Evolutionary conservation across 2,113 vertebrate species (phyloP), one percentile per base, ranked within the genome.

Genomic region (rat (Rattus norvegicus)): DNA sequence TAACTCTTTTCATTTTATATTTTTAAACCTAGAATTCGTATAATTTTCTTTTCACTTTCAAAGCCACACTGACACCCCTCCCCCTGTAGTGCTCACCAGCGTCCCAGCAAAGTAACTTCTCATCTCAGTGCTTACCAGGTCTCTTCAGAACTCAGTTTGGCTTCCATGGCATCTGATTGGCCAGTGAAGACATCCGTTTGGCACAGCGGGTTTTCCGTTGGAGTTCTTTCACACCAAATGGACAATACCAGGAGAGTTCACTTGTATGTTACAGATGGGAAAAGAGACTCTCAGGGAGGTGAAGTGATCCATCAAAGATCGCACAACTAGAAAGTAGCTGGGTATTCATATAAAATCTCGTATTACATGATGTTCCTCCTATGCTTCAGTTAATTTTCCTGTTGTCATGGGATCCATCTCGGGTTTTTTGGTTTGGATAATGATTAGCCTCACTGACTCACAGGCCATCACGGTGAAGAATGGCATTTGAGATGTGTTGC

Each of bases 371-470:
- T 52, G 49, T 36, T 88, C 63, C 13, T 28, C 14, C 7, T 75
- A 13, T 65, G 56, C 43, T 56, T 97, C 20, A 2, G 24, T 49
- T 73, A 30, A 81, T 86, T 49, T 90, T 80, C 28, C 33, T 92
- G 70, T 91, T 47, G 56, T 86, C 70, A 73, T 86, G 39, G 22
- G 80, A 70, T 24, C 61, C 67, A 63, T 69, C 70, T 95, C 80
- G 61, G 56, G 43, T 70, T 97, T 96, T 81, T 92, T 3, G 43
- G 43, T 73, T 95, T 95, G 43, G 54, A 77, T 95, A 96, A 92
- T 93, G 24, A 94, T 88, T 93, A 88, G 75, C 49, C 54, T 95
- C 30, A 63, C 16, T 76, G 72, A 97, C 88, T 95, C 88, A 75
- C 63, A 93, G 86, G 39, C 67, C 59, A 63, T 94, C 88, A 86